Evolutionary conservation across 1,140 invertebrate species (phyloP).

Genomic region (Physella acuta): DNA sequence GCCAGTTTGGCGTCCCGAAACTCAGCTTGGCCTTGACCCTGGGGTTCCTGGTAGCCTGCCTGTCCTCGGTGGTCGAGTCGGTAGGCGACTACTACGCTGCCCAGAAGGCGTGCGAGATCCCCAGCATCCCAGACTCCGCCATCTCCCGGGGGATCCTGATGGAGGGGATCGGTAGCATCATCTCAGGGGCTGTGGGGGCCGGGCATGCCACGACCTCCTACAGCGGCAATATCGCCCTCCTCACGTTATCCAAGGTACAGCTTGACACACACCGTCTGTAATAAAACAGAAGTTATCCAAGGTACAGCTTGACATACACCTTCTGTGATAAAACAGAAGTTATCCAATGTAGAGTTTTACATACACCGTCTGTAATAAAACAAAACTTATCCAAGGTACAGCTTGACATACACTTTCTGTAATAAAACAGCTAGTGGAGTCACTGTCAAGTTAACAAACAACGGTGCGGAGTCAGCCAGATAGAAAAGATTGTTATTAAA

Average conservation of each 20-base stretch:
- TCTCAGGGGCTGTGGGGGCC: slow-evolving; percentile 79
- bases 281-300: no score
- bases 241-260: slow-evolving; percentile 41
- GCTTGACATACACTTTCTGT: no score
- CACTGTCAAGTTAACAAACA: no score
- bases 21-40: slow-evolving; percentile 53
- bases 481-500: no score
- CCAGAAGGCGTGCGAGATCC: slow-evolving; percentile 50
- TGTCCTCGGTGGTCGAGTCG: slow-evolving; percentile 59
- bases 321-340: no score
- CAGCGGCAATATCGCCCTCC: slow-evolving; percentile 44
- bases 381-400: no score
- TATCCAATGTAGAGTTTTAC: no score
- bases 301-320: no score
- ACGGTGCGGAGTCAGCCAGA: no score
- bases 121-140: slow-evolving; percentile 57
- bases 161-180: slow-evolving; percentile 78
- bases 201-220: slow-evolving; percentile 84
- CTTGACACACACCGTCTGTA: no score
- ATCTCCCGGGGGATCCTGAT: slow-evolving; percentile 75
- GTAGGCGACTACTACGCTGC: slow-evolving; percentile 61
- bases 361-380: no score
- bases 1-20: slow-evolving; percentile 57
- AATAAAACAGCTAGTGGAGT: no score
- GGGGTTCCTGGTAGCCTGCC: slow-evolving; percentile 56